Base-by-base conservation (phyloP, 2,888 invertebrate genomes). In the Epinotia ramella region DNA sequence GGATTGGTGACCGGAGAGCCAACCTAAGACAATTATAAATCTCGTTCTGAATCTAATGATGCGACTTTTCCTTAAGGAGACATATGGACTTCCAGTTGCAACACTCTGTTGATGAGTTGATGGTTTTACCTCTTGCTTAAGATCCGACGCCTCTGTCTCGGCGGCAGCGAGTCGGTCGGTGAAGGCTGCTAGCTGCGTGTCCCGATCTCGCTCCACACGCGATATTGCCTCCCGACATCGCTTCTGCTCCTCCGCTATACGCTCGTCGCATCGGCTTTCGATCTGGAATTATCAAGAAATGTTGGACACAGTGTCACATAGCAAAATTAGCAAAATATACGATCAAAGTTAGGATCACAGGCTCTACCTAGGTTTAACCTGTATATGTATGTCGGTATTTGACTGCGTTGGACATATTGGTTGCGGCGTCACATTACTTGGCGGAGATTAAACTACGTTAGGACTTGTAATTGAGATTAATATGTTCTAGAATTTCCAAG, bases 151-250 rank as follows among this genome's bases (percentile, higher is more conserved):
- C 79, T 95, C 90, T 13, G 94, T 90, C 81, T 96, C 96, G 7
- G 95, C 94, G 9, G 94, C 88, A 1, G 88, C 85, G 53, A 95
- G 90, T 18, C 95, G 84, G 81, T 94, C 94, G 46, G 86, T 91
- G 78, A 95, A 88, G 5, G 90, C 89, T 0, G 89, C 81, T n/a
- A 94, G 85, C 79, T 95, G 95, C 18, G 92, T 86, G 79, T 95
- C 95, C 1, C 94, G 97, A 88, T 99, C 99, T 53, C 98, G 95
- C 86, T 99, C 98, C 67, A 98, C 95, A 69, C 98, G 95, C 24
- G 96, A 95, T 82, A 98, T 95, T 73, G 97, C 95, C 83, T 99
- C 99, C 78, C 97, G 96, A 86, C 97, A 97, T 79, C 98, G 95
- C 82, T 96, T 96, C 89, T 98, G 97, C 87, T 99, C 99, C 80